Conservation (phyloP, 2,797 vertebrate genomes). For the Heteromormyrus szaboi region DNA sequence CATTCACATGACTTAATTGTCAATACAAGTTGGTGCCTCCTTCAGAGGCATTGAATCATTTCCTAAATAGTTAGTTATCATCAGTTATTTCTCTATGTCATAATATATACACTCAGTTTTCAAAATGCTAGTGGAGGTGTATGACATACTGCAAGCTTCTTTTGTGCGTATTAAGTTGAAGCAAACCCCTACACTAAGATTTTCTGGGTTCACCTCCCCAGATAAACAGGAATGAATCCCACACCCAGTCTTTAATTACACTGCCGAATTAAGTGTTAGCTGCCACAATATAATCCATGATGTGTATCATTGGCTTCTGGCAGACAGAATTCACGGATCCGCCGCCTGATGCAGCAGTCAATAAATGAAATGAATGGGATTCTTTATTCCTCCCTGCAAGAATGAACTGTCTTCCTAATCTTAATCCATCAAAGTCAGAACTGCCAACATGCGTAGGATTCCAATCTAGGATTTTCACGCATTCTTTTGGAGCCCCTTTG, state of each 20-base stretch:
- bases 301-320: slow-evolving; percentile 10
- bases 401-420: background rate
- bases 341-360: background rate
- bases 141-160: background rate
- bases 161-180: background rate
- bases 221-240: slow-evolving; percentile 53
- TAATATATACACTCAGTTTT: background rate
- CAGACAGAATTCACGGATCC: slow-evolving; percentile 1
- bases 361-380: background rate
- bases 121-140: background rate
- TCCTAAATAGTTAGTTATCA: background rate
- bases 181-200: background rate
- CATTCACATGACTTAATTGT: background rate
- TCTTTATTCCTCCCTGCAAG: background rate
- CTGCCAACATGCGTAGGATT: background rate
- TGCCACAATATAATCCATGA: slow-evolving; percentile 58
- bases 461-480: background rate
- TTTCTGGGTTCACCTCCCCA: slow-evolving; percentile 46
- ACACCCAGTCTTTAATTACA: slow-evolving; percentile 60
- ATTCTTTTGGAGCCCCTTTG: background rate
- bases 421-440: background rate
- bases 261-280: slow-evolving; percentile 64
- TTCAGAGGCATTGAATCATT: background rate
- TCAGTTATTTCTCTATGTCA: background rate
- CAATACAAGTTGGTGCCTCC: background rate